Conservation (phyloP, 1,140 invertebrate genomes). For the Lerema accius region DNA sequence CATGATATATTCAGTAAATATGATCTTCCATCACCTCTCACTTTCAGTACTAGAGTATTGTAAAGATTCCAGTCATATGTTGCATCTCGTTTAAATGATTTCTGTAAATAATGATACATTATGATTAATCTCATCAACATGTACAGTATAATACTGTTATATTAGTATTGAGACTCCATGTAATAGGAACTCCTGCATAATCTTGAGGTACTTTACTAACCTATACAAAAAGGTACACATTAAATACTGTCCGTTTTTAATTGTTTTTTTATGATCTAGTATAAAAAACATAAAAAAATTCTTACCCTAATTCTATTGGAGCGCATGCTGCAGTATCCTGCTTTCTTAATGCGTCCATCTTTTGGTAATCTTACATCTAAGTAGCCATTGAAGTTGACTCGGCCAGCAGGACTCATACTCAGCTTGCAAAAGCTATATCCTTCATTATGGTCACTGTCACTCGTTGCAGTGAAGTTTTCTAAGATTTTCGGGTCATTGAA, state of each 20-base stretch:
- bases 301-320: slow-evolving; percentile 86
- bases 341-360: slow-evolving; percentile 88
- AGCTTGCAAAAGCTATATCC: slow-evolving; percentile 89
- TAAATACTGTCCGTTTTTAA: too few species aligned
- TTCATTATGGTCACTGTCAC: slow-evolving; percentile 91
- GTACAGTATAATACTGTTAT: too few species aligned
- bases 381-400: slow-evolving; percentile 90
- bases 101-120: slow-evolving; percentile 83
- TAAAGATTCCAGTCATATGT: slow-evolving; percentile 90
- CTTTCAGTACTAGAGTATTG: slow-evolving; percentile 92
- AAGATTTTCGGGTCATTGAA: slow-evolving; percentile 86
- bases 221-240: too few species aligned
- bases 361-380: slow-evolving; percentile 88
- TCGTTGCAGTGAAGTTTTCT: slow-evolving; percentile 88
- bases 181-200: too few species aligned
- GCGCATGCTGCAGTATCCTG: slow-evolving; percentile 91
- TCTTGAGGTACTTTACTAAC: too few species aligned
- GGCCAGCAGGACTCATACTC: slow-evolving; percentile 85
- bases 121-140: too few species aligned
- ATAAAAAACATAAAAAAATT: slow-evolving; percentile 16
- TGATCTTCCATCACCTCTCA: slow-evolving; percentile 95
- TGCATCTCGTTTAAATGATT: slow-evolving; percentile 91
- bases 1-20: slow-evolving; percentile 92
- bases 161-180: too few species aligned
- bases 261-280: too few species aligned